Evolutionary conservation across 2,113 vertebrate species (phyloP), one percentile per base, ranked within the genome.

Genomic region (Rhinichthys klamathensis): DNA sequence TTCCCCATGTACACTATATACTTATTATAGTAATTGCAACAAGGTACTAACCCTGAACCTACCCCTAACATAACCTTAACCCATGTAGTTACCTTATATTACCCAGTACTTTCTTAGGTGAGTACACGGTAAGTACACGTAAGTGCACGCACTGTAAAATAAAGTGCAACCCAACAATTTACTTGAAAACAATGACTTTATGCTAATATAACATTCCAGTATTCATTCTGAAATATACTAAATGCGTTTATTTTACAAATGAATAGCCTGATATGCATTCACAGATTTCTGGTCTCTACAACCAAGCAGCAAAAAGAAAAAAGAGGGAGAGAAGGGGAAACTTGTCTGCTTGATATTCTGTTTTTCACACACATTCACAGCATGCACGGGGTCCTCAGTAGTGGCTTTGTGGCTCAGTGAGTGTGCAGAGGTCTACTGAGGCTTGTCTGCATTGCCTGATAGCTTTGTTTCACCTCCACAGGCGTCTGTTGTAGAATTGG

Each of bases 401-500:
- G 78, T 27, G 32, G 41, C 2, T 67, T 49, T 74, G 49, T 18
- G 49, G 32, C 35, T 58, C 6, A 9, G 30, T 74, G 30, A 9
- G 30, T 74, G 30, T 89, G 90, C 90, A 88, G 76, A 84, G 82
- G 89, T 12, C 61, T 81, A 7, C 88, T 91, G 90, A 91, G 91
- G 89, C 89, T 88, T 89, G 93, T 79, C 94, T 94, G 94, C 88
- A 27, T 85, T 89, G 89, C 35, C 92, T 89, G 93, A 94, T 95
- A 93, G 91, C 92, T 91, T 92, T 94, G 92, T 95, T 91, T 88
- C 9, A 51, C 87, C 44, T 72, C 86, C 87, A 87, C 84, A 89
- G 85, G 88, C 90, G 89, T 91, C 73, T 87, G 83, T 89, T 91
- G 91, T 87, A 90, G 90, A 87, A 89, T 92, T 63, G 84, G 82